Conservation (phyloP, 2,113 vertebrate species). For the Ranitomeya variabilis region DNA sequence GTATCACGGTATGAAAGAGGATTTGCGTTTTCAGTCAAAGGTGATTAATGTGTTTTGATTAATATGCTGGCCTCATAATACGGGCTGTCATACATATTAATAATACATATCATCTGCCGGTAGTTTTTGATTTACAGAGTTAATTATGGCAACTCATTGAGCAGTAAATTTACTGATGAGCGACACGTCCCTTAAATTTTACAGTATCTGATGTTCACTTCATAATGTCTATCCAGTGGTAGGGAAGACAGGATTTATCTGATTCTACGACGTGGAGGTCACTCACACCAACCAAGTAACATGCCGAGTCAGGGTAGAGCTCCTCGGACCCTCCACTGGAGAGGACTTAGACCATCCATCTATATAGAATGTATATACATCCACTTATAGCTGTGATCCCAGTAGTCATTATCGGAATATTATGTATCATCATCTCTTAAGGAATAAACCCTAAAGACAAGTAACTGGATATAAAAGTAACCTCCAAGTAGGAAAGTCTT, state of each 20-base stretch:
- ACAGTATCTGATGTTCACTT: background rate
- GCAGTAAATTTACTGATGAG: constrained; percentile 38
- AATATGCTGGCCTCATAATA: constrained; percentile 11
- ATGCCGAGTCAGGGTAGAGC: background rate
- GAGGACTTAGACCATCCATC: background rate
- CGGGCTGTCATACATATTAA: constrained; percentile 17
- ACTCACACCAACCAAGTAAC: background rate
- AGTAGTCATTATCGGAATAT: no score
- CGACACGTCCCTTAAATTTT: constrained; percentile 1
- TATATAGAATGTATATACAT: background rate
- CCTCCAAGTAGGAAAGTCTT: no score
- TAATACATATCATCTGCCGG: constrained; percentile 15
- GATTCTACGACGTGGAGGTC: background rate
- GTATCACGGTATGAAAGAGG: background rate
- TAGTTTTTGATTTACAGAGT: constrained; percentile 34
- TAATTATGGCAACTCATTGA: constrained; percentile 43
- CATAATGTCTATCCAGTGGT: constrained; percentile 8
- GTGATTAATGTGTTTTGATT: constrained; percentile 30
- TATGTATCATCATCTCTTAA: no score
- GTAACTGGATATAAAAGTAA: no score
- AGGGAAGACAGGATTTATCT: background rate
- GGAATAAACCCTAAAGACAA: no score
- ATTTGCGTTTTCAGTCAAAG: constrained; percentile 22
- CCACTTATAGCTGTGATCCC: no score
- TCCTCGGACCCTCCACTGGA: background rate